phyloP scores from a whole-genome alignment of 2,113 vertebrate genomes.

The Equus quagga region DNA sequence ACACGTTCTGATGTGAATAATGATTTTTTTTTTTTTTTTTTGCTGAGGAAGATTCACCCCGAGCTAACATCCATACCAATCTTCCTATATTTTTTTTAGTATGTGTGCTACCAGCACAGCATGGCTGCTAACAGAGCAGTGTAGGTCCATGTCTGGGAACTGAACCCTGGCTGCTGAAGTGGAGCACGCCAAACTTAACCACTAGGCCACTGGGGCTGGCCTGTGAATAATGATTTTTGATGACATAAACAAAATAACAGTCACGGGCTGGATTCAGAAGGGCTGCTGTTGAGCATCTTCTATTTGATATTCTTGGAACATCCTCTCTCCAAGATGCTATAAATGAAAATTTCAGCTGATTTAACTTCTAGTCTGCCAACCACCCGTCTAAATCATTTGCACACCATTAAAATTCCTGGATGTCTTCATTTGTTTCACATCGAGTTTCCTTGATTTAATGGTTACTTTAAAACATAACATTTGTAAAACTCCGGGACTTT shows the following conservation, averaged over 20 bases:
- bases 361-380: not conserved
- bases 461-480: not conserved
- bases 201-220: no score
- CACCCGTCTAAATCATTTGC: not conserved
- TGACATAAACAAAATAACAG: not conserved
- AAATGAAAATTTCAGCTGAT: not conserved
- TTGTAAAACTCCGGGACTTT: not conserved
- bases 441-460: not conserved
- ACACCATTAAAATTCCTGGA: not conserved
- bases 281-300: not conserved
- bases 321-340: not conserved
- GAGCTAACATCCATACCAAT: no score
- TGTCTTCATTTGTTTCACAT: constrained; percentile 38
- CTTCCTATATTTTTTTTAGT: no score
- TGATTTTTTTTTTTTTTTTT: not conserved
- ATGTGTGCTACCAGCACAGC: no score
- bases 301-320: not conserved
- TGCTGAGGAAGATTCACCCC: no score
- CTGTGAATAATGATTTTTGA: not conserved
- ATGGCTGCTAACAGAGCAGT: no score
- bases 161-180: no score
- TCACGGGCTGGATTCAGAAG: not conserved
- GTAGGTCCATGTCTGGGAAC: no score
- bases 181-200: no score
- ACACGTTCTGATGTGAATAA: not conserved